These are phyloP conservation scores for Drosophila kohkoa DNA, from an alignment of 1,140 invertebrate species.

Conservation along the genomic window DNA sequence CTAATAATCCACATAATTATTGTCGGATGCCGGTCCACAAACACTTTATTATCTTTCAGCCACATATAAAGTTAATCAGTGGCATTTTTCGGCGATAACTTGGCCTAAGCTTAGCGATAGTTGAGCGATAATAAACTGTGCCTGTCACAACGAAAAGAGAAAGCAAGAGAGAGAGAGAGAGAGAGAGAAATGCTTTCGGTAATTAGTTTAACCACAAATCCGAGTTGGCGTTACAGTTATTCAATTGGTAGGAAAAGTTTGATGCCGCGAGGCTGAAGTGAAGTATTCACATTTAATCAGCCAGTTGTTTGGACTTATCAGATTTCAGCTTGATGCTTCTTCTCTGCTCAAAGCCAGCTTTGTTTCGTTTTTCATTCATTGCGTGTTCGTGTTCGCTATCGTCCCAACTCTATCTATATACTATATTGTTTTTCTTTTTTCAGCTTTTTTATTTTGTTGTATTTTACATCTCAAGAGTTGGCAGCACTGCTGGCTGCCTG, in stretches of 20 bases:
- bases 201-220: not conserved
- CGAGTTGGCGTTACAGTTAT: slow-evolving; percentile 4
- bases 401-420: not conserved
- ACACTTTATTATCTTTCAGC: too few relatives aligned
- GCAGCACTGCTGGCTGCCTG: slow-evolving; percentile 5
- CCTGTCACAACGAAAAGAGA: too few relatives aligned
- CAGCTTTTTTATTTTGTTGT: slow-evolving; percentile 8
- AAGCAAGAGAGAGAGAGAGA: too few relatives aligned
- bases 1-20: too few relatives aligned
- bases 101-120: too few relatives aligned
- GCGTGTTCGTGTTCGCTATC: not conserved
- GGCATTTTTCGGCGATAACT: too few relatives aligned
- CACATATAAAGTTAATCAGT: too few relatives aligned
- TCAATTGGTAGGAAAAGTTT: not conserved
- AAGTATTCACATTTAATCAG: slow-evolving; percentile 20
- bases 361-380: not conserved
- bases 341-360: slow-evolving; percentile 7
- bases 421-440: not conserved
- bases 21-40: too few relatives aligned
- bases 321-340: slow-evolving; percentile 10
- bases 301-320: slow-evolving; percentile 25
- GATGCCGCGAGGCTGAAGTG: not conserved
- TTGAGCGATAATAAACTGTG: too few relatives aligned
- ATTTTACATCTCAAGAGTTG: slow-evolving; percentile 12
- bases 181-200: too few relatives aligned